These are phyloP conservation scores for Brachyistius frenatus DNA, from an alignment of 2,113 vertebrate species.

Conservation along the genomic window DNA sequence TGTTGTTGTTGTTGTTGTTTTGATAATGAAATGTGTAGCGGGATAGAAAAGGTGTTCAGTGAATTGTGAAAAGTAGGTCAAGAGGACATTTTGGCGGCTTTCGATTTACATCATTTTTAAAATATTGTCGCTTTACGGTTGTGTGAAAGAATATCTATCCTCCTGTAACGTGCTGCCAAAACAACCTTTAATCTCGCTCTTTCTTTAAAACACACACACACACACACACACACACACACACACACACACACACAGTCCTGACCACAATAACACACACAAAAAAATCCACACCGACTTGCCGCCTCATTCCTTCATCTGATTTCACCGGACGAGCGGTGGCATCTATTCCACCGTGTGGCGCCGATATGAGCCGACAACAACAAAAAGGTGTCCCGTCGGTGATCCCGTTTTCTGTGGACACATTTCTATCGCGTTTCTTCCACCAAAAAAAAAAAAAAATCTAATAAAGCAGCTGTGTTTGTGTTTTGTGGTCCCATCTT, in stretches of 20 bases:
- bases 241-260: background rate
- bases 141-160: background rate
- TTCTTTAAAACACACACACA: background rate
- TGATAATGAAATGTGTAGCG: conserved; percentile 41
- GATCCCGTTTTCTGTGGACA: background rate
- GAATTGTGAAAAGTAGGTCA: conserved; percentile 65
- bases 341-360: conserved; percentile 23
- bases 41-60: conserved; percentile 48
- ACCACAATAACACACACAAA: background rate
- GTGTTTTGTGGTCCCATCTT: background rate
- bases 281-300: background rate
- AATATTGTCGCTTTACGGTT: background rate
- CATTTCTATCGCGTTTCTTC: background rate
- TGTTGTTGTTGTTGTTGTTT: conserved; percentile 4
- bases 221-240: background rate
- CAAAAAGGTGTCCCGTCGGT: background rate
- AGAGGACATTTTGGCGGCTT: conserved; percentile 23
- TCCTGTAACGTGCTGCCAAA: background rate
- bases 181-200: background rate
- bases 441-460: background rate
- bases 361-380: conserved; percentile 18
- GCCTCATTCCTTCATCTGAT: conserved; percentile 30
- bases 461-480: conserved; percentile 33
- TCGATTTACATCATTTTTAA: conserved; percentile 22
- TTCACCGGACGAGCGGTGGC: background rate